Conservation (phyloP, 2,797 vertebrate species). For the Phrynocephalus forsythii region DNA sequence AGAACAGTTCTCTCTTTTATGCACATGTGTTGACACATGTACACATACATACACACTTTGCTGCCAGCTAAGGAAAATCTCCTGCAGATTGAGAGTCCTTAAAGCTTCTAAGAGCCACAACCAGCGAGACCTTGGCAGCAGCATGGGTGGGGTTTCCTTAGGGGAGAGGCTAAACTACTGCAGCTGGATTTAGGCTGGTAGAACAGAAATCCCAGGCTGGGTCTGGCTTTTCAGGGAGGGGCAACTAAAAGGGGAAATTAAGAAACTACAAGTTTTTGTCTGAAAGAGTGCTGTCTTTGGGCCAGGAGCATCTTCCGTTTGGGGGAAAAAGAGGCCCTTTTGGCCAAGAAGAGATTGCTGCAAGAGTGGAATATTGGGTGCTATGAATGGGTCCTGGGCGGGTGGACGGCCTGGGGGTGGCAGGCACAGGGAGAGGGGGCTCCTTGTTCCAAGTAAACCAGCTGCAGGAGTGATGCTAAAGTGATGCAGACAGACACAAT, state of each 20-base stretch:
- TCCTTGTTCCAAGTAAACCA: conserved; percentile 82
- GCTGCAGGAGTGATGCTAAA: conserved; percentile 85
- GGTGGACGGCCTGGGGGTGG: conserved; percentile 39
- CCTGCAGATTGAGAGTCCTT: conserved; percentile 22
- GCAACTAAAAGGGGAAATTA: background rate
- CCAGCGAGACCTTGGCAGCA: background rate
- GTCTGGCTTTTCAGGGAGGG: background rate
- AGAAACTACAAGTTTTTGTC: background rate
- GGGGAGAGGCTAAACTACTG: background rate
- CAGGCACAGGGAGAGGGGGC: conserved; percentile 58
- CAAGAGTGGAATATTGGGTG: conserved; percentile 53
- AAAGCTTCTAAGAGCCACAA: conserved; percentile 3
- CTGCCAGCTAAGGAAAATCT: conserved; percentile 50
- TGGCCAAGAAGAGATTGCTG: conserved; percentile 25
- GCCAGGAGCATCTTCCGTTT: background rate
- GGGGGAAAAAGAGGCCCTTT: background rate
- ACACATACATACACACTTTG: background rate
- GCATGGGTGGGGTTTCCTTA: background rate
- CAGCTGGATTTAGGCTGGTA: background rate
- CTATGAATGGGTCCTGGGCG: conserved; percentile 63
- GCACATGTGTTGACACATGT: background rate
- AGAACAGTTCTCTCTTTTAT: background rate
- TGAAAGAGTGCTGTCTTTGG: background rate
- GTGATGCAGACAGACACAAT: conserved; percentile 88
- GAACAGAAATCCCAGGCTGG: background rate